phyloP scores from a whole-genome alignment of 2,113 vertebrate species.

The Micronycteris hirsuta region DNA sequence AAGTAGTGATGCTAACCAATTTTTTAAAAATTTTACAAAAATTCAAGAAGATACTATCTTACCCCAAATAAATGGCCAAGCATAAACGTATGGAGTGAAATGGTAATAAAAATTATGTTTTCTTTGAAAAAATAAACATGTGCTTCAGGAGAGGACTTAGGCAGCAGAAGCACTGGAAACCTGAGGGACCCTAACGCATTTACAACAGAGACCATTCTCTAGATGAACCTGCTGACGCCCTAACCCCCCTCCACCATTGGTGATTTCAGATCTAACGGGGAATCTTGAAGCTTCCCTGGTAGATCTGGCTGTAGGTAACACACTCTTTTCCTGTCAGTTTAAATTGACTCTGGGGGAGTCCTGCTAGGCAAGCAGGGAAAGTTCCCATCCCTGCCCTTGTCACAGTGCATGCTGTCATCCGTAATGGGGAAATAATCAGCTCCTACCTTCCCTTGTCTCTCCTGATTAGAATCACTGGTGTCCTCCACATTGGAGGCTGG shows the following conservation, averaged over 20 bases:
- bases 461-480: not conserved
- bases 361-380: not conserved
- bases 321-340: not conserved
- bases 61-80: not conserved
- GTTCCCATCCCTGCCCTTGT: not conserved
- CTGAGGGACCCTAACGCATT: not conserved
- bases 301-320: not conserved
- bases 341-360: not conserved
- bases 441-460: not conserved
- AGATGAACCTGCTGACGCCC: not conserved
- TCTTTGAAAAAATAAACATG: not conserved
- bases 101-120: not conserved
- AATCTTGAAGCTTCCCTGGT: not conserved
- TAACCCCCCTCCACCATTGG: no score
- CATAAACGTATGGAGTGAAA: not conserved
- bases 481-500: not conserved
- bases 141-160: not conserved
- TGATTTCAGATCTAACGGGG: not conserved
- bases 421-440: constrained; percentile 24
- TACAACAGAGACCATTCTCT: not conserved
- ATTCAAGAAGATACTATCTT: not conserved
- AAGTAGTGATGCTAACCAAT: not conserved
- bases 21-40: not conserved
- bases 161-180: not conserved
- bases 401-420: not conserved